phyloP scores from a whole-genome alignment of 2,888 invertebrate genomes.

The Brenthis hecate region DNA sequence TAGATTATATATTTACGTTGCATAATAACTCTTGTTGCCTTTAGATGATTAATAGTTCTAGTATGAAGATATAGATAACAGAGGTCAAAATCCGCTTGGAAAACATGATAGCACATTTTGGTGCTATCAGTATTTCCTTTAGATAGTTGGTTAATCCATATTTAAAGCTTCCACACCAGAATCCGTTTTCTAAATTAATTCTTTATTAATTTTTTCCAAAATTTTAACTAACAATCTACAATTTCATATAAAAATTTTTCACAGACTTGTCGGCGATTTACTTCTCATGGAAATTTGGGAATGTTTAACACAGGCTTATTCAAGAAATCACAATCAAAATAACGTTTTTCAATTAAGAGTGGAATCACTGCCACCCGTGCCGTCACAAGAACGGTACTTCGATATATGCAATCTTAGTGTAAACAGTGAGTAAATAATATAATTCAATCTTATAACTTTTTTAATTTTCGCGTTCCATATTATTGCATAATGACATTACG shows the following conservation, averaged over 20 bases:
- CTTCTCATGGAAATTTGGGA: constrained; percentile 85
- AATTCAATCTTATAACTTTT: constrained; percentile 3
- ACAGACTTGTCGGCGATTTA: constrained; percentile 79
- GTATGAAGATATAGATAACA: too few species aligned
- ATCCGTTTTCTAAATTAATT: not conserved
- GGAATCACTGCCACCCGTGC: constrained; percentile 60
- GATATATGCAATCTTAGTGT: constrained; percentile 65
- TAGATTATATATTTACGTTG: too few species aligned
- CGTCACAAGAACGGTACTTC: constrained; percentile 56
- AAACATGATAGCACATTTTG: too few species aligned
- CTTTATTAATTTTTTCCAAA: too few species aligned
- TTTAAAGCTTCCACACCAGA: too few species aligned
- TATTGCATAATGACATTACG: not conserved
- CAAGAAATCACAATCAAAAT: constrained; percentile 50
- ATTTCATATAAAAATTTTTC: constrained; percentile 39
- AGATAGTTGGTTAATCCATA: too few species aligned
- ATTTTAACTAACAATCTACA: constrained; percentile 35
- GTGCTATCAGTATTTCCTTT: too few species aligned
- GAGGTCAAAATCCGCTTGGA: too few species aligned
- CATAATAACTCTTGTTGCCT: too few species aligned
- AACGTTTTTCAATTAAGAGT: constrained; percentile 58
- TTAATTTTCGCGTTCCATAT: not conserved
- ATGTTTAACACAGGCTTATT: constrained; percentile 64
- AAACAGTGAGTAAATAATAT: constrained; percentile 54
- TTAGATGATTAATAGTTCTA: too few species aligned